Base-by-base conservation (phyloP, 1,140 invertebrate genomes). In the Globodera ellingtonae region DNA sequence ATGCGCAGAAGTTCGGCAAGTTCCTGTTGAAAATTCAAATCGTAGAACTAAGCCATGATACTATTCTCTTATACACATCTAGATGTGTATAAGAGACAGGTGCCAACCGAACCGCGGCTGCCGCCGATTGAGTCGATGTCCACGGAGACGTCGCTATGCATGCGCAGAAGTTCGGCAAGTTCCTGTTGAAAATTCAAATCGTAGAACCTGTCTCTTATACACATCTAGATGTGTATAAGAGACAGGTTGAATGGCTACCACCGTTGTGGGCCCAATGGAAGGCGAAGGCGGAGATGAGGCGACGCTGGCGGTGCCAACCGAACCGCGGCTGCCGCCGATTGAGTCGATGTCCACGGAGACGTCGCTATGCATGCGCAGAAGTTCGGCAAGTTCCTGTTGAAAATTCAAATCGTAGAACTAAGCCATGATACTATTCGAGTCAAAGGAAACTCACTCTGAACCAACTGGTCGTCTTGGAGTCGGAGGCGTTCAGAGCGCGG, bases 391-490 rank as follows among this genome's bases (percentile, higher is more conserved):
- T 18, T 81, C 79, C 79, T 35, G 35, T 35, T 35, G 35, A 74
- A 74, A n/a, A 50, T 47, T 46, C 44, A 74, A 52, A 9, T 18
- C 35, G 35, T 35, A 35, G 35, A 35, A 35, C 35, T 35, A 35
- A 35, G 35, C 35, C 35, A 35, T 4, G 47, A 78, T 44, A 78
- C 0, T 72, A 9, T 21, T n/a, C 9, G 35, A 52, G 6, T 15
- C 75, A 46, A 10, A 5, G 52, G 47, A 13, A 9, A 13, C 46
- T 10, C 77, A 79, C 75, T 46, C 35, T 47, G 78, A 67, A 80
- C 75, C 79, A 80, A 44, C 59, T 75, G 6, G 56, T 46, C 67
- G 79, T 80, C 50, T 75, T 80, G 3, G 21, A 50, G 78, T 80
- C 75, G 52, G 72, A 47, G 35, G 75, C 77, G 66, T 79, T 75